Conservation (phyloP, 1,140 invertebrate species). For the Drosophila burlai region DNA sequence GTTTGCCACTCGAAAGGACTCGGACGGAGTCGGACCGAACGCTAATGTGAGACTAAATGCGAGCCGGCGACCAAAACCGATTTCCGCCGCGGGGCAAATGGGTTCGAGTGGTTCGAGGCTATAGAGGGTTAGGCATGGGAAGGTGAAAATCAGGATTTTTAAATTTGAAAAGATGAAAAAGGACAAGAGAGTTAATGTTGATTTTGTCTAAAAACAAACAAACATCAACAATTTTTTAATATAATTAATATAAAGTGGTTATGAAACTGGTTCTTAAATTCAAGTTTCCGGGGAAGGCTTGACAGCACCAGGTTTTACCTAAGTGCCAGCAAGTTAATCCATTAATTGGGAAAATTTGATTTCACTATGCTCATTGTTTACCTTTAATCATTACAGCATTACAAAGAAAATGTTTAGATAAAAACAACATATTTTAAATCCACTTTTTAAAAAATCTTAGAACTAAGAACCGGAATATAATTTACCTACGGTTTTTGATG, state of each 20-base stretch:
- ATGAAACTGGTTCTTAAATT: neutral
- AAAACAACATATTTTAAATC: too few species aligned
- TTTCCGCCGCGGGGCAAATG: conserved; percentile 54
- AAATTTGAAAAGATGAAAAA: neutral
- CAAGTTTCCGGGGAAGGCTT: neutral
- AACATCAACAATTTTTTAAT: neutral
- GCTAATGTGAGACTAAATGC: conserved; percentile 79
- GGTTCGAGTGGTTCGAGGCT: conserved; percentile 8
- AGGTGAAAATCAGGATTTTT: neutral
- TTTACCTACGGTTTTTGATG: too few species aligned
- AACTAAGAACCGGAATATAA: too few species aligned
- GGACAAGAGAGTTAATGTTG: neutral
- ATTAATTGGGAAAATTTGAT: too few species aligned
- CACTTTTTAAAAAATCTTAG: too few species aligned
- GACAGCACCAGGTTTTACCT: too few species aligned
- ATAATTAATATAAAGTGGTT: neutral
- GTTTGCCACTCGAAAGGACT: conserved; percentile 56
- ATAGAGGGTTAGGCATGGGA: conserved; percentile 9
- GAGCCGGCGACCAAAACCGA: conserved; percentile 69
- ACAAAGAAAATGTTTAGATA: too few species aligned
- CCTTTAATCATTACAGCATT: too few species aligned
- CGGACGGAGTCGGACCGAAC: conserved; percentile 52
- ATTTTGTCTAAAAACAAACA: neutral
- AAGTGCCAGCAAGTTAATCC: too few species aligned
- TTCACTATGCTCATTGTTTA: too few species aligned